Conservation (phyloP, 2,113 vertebrate genomes). For the Calyptomena viridis region DNA sequence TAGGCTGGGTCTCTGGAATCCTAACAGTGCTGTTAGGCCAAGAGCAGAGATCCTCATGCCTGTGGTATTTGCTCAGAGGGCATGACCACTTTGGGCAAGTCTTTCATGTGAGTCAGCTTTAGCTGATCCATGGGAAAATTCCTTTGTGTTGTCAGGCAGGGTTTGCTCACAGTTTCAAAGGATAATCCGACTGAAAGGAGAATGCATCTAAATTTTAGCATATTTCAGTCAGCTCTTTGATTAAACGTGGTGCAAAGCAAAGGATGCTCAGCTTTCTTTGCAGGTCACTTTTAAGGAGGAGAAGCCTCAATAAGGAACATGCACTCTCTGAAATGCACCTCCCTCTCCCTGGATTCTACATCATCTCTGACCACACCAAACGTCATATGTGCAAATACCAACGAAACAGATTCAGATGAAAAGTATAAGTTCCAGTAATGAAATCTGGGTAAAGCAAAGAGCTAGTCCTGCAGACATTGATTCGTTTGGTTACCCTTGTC, state of each 20-base stretch:
- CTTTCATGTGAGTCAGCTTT: conserved; percentile 84
- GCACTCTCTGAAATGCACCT: not conserved
- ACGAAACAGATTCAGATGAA: not conserved
- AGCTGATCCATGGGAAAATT: conserved; percentile 84
- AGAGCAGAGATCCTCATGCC: conserved; percentile 75
- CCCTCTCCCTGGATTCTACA: accelerated
- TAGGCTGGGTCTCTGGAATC: conserved; percentile 64
- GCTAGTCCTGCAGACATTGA: not conserved
- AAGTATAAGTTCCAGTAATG: not conserved
- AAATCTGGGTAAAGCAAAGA: not conserved
- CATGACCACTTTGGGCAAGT: conserved; percentile 81
- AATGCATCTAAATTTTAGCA: conserved; percentile 53
- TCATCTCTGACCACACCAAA: not conserved
- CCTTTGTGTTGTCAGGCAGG: conserved; percentile 81
- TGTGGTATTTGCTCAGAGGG: conserved; percentile 83
- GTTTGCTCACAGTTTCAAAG: conserved; percentile 73
- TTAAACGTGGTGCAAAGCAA: not conserved
- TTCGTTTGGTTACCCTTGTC: not conserved
- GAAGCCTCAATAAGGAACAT: not conserved
- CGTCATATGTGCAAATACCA: accelerated
- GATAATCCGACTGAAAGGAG: conserved; percentile 70
- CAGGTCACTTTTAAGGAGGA: not conserved
- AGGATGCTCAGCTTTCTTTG: not conserved
- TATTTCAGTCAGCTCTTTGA: not conserved
- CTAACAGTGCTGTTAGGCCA: conserved; percentile 66